Evolutionary conservation across 1,140 invertebrate species (phyloP), one percentile per base, ranked within the genome.

Genomic region (Diabrotica undecimpunctata): DNA sequence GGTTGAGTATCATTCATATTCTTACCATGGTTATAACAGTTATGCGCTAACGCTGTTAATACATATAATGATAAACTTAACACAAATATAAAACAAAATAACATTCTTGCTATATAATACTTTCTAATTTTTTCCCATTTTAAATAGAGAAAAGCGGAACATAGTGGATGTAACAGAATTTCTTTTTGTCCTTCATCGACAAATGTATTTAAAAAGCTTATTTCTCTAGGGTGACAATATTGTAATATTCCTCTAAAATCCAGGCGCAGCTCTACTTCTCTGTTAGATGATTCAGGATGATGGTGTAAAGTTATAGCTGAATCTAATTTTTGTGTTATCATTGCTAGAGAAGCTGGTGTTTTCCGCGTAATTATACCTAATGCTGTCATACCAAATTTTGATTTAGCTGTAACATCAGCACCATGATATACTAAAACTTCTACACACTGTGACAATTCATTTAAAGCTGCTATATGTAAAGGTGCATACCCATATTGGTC

Each of bases 121-220:
- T 91, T 91, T n/a, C 91, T 82, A 67, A 95, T 93, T 77, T 93
- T 93, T 69, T 92, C 88, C 92, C 92, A 95, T 77, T 94, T 93
- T 11, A 93, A 84, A 72, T 93, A 87, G 0, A 94, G 77, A 77
- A 94, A 94, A 0, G 91, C 90, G 5, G 90, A 90, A 72, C 91
- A 93, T 0, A 94, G 74, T 0, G 92, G 92, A 82, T 94, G 92
- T 59, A 91, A 82, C 0, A 94, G 76, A 11, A 94, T 88, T 74
- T 92, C 89, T 69, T 92, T 92, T 72, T 93, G 91, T 0, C 91
- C 90, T 77, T 92, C 90, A 60, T 91, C 90, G 1, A 93, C 89
- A 61, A 93, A 90, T 0, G 89, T 92, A 68, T 91, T 91, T 36
- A 93, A 79, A 71, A 92, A 91, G 62, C 88, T 89, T 25, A 92